phyloP scores from a whole-genome alignment of 2,113 vertebrate species.

The Zosterops borbonicus region DNA sequence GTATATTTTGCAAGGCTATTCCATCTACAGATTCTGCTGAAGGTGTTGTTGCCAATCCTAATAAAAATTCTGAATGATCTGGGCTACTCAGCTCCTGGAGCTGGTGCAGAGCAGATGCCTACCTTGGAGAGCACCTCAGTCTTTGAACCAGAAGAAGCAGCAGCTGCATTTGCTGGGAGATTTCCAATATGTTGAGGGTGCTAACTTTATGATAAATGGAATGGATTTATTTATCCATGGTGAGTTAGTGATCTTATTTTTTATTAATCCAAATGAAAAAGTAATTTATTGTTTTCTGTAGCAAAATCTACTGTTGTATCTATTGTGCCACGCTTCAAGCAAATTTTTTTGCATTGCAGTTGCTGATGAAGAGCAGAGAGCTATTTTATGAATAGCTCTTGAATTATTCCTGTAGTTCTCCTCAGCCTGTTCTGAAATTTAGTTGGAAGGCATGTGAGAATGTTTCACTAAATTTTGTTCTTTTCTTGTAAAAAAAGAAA shows the following conservation, averaged over 20 bases:
- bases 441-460: not conserved
- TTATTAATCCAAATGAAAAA: not conserved
- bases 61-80: not conserved
- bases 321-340: not conserved
- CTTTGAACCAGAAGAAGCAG: not conserved
- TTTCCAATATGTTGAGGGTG: not conserved
- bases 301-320: not conserved
- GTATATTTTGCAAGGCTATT: not conserved
- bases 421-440: not conserved
- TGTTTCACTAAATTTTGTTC: not conserved
- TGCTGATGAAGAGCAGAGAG: not conserved
- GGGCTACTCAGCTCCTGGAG: not conserved
- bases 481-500: not conserved
- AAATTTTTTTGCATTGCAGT: not conserved
- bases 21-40: not conserved
- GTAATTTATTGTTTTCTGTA: not conserved
- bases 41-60: not conserved
- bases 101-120: not conserved
- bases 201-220: not conserved
- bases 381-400: not conserved
- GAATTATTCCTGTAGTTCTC: not conserved
- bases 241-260: not conserved
- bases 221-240: not conserved
- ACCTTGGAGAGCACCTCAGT: not conserved
- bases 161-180: not conserved